Percentiles rank a stretch among this genome's conserved stretches.
Evolutionary conservation across 2,113 vertebrate genomes (phyloP).

Genomic region (Caretta caretta): DNA sequence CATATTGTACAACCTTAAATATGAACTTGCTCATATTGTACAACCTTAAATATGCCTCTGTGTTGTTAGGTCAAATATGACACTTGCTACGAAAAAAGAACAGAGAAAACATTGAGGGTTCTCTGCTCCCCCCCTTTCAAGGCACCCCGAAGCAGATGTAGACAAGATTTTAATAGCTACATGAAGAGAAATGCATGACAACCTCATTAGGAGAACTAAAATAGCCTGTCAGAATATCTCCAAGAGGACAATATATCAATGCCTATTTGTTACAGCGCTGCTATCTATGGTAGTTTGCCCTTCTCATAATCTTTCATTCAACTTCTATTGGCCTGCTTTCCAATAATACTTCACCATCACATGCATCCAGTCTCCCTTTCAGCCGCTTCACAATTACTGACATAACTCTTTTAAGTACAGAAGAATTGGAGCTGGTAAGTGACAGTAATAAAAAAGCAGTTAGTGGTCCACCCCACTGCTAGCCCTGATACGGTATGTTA

Average conservation of each 20-base stretch:
- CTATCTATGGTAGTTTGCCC: constrained; percentile 69
- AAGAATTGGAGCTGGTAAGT: constrained; percentile 81
- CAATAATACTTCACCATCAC: constrained; percentile 77
- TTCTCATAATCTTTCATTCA: constrained; percentile 77
- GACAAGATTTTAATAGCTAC: constrained; percentile 82
- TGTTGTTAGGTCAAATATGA: constrained; percentile 1
- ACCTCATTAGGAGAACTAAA: constrained; percentile 81
- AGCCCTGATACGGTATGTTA: constrained; percentile 88
- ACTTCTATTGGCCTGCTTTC: constrained; percentile 72
- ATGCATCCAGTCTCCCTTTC: constrained; percentile 83
- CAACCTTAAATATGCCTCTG: constrained; percentile 5
- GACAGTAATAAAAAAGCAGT: constrained; percentile 86
- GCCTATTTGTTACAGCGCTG: constrained; percentile 76
- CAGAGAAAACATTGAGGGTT: constrained; percentile 34
- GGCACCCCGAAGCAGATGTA: constrained; percentile 82
- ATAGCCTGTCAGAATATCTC: constrained; percentile 77
- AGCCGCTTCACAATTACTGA: constrained; percentile 80
- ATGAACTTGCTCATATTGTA: constrained; percentile 32
- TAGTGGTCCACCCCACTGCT: constrained; percentile 86
- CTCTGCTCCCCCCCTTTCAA: constrained; percentile 33
- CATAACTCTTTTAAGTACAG: constrained; percentile 83
- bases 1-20: constrained; percentile 26
- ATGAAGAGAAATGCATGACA: constrained; percentile 84
- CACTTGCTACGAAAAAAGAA: constrained; percentile 18
- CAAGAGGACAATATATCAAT: constrained; percentile 80